Evolutionary conservation across 2,797 vertebrate genomes (phyloP).

Genomic region (Xenentodon cancila): DNA sequence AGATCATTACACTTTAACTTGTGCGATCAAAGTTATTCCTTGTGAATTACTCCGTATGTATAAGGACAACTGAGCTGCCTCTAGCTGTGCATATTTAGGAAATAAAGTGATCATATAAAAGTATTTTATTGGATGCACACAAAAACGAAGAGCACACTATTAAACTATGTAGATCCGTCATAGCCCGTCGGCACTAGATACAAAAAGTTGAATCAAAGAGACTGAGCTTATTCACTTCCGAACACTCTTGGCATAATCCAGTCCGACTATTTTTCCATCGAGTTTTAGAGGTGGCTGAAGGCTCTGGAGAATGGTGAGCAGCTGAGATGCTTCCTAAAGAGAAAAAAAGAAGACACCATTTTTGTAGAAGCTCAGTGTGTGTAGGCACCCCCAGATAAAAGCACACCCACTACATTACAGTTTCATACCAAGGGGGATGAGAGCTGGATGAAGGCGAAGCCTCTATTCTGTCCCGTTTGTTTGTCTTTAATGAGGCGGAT

Average conservation of each 20-base stretch:
- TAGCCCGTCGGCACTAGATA: not conserved
- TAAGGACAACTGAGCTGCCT: no score
- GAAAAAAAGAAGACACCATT: not conserved
- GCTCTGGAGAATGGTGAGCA: conserved; percentile 95
- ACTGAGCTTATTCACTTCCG: conserved; percentile 87
- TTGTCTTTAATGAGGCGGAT: conserved; percentile 99
- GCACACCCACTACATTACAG: not conserved
- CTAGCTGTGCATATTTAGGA: no score
- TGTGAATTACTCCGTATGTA: no score
- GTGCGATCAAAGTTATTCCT: no score
- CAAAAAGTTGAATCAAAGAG: conserved; percentile 32
- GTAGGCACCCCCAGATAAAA: not conserved
- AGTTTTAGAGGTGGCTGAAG: conserved; percentile 96
- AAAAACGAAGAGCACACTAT: no score
- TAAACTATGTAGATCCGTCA: not conserved
- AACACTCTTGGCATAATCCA: conserved; percentile 98
- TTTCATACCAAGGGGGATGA: conserved; percentile 92
- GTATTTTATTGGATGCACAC: no score
- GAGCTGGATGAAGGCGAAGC: conserved; percentile 97
- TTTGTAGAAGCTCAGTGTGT: not conserved
- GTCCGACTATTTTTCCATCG: conserved; percentile 97
- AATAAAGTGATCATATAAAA: no score
- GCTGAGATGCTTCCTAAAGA: conserved; percentile 94
- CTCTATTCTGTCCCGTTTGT: conserved; percentile 97
- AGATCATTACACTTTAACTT: not conserved